phyloP scores from a whole-genome alignment of 2,113 vertebrate genomes.

The Anthoscopus minutus region DNA sequence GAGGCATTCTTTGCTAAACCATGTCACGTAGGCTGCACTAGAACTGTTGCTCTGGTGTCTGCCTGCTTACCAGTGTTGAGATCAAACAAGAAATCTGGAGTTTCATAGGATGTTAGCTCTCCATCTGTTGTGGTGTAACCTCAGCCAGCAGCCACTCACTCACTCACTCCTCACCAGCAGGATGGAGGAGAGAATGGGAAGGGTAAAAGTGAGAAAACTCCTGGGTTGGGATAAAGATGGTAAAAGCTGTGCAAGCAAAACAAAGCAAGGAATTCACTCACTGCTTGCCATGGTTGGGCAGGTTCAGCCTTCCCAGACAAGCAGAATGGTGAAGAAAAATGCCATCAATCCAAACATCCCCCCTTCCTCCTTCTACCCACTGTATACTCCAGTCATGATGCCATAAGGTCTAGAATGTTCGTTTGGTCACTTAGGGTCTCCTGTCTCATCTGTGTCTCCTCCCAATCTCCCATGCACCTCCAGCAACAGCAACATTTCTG shows the following conservation, averaged over 20 bases:
- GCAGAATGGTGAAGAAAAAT: not conserved
- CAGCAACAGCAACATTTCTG: not conserved
- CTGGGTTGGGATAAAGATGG: not conserved
- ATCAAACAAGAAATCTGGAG: not conserved
- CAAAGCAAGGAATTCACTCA: not conserved
- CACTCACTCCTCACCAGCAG: fast-evolving
- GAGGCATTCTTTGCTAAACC: not conserved
- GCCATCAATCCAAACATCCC: not conserved
- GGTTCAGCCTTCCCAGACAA: not conserved
- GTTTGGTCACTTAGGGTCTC: not conserved
- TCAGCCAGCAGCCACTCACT: not conserved
- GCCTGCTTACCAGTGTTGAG: not conserved
- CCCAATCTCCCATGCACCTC: not conserved
- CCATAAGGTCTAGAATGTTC: not conserved
- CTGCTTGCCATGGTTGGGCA: not conserved
- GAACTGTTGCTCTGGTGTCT: not conserved
- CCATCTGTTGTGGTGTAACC: not conserved
- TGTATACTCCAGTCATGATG: not conserved
- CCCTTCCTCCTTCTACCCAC: not conserved
- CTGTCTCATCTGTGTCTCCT: not conserved
- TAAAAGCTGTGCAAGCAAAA: not conserved
- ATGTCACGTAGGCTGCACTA: not conserved
- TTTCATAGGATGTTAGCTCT: not conserved
- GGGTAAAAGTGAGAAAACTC: not conserved
- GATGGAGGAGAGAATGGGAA: not conserved